phyloP scores from a whole-genome alignment of 2,888 invertebrate genomes.

The Antheraea assamensis region DNA sequence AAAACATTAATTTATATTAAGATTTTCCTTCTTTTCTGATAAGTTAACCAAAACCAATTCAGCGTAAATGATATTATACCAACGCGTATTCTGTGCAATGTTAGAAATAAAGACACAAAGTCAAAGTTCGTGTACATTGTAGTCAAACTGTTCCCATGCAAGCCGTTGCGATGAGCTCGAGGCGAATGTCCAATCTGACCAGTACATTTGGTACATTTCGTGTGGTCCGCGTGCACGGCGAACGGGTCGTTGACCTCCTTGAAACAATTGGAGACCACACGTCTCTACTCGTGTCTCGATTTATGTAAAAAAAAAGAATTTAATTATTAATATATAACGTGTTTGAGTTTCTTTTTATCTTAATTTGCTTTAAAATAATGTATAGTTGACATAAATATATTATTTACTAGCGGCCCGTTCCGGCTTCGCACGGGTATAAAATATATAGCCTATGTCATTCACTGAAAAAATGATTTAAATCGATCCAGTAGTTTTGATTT shows the following conservation, averaged over 20 bases:
- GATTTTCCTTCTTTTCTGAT: too few species aligned
- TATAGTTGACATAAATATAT: not conserved
- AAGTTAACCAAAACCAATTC: not conserved
- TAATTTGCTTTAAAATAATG: not conserved
- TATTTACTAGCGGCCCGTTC: too few species aligned
- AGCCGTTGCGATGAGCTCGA: constrained; percentile 17
- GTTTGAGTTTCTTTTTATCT: not conserved
- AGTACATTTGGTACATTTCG: constrained; percentile 50
- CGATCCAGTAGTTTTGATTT: too few species aligned
- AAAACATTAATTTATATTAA: not conserved
- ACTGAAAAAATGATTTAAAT: too few species aligned
- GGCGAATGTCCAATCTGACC: constrained; percentile 21
- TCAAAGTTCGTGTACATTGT: constrained; percentile 12
- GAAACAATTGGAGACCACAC: constrained; percentile 55
- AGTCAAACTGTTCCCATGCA: constrained; percentile 14
- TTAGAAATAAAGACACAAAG: not conserved
- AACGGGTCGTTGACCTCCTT: constrained; percentile 54
- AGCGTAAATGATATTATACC: not conserved
- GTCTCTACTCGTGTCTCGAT: constrained; percentile 11
- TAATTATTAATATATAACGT: not conserved
- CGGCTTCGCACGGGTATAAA: too few species aligned
- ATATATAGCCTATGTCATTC: too few species aligned
- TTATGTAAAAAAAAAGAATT: not conserved
- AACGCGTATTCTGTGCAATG: not conserved
- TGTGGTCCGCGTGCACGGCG: constrained; percentile 19